Percentiles rank a stretch among this genome's conserved stretches.
Conservation (phyloP, 2,797 vertebrate species). For the Triplophysa bombifrons region DNA sequence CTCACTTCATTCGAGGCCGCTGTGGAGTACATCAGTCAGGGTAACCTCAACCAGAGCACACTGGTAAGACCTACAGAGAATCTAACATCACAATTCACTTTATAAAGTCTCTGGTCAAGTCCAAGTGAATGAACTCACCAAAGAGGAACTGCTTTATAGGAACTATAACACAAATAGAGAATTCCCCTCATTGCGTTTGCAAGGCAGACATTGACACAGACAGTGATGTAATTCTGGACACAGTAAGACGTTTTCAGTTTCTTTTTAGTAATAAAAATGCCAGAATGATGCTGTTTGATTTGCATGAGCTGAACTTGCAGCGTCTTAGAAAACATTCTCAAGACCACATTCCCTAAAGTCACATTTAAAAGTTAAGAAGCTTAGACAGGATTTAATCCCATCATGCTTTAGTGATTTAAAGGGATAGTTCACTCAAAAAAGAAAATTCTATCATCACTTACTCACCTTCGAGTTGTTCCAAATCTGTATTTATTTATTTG, state of each 20-base stretch:
- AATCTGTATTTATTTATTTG: too few relatives aligned
- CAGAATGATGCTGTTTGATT: too few relatives aligned
- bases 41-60: slow-evolving; percentile 80
- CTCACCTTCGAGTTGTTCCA: too few relatives aligned
- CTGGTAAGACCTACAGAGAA: slow-evolving; percentile 63
- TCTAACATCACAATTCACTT: neutral
- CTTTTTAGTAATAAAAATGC: too few relatives aligned
- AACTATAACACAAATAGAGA: neutral
- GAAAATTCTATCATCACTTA: too few relatives aligned
- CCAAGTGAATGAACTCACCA: neutral
- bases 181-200: neutral
- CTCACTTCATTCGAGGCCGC: slow-evolving; percentile 94
- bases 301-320: too few relatives aligned
- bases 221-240: neutral
- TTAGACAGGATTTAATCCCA: too few relatives aligned
- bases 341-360: too few relatives aligned
- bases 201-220: neutral
- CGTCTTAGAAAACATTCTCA: too few relatives aligned
- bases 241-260: neutral
- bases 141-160: neutral
- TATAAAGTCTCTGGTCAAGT: neutral
- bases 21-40: slow-evolving; percentile 88
- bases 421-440: too few relatives aligned
- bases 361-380: too few relatives aligned
- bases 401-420: too few relatives aligned